Base-by-base conservation (phyloP, 2,888 invertebrate species). In the Troides helena region DNA sequence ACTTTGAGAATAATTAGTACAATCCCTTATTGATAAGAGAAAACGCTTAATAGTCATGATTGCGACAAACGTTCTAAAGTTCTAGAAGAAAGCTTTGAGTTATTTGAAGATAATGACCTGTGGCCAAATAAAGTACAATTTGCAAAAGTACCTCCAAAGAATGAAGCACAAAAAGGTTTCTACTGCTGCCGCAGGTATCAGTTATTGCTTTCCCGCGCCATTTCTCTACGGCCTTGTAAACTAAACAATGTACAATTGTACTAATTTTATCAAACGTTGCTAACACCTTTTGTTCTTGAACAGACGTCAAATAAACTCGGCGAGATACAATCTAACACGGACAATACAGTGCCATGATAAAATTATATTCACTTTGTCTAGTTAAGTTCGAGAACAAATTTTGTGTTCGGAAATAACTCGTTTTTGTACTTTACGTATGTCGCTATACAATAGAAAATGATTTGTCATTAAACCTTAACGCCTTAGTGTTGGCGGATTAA, bases 181-280 rank as follows among this genome's bases (percentile, higher is more conserved):
- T 14, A 14, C 14, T 46, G 46, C 39, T 10, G 39, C 46, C 46
- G 46, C 46, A 46, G 46, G 14, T 46, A 12, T 12, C 46, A 46
- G n/a, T 53, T 53, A 53, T 53, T 53, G 53, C 53, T 53, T 53
- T 53, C 8, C 53, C 6, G n/a, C n/a, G 10, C 18, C 53, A 53
- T 14, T n/a, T 53, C 53, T 53, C 18, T n/a, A 7, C 18, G 53
- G 53, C n/a, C n/a, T 53, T 53, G n/a, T 53, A 53, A 53, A 53
- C 53, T 53, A 53, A 53, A 53, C 53, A 53, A 53, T 25, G 25
- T 58, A 58, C 58, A 58, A 25, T 23, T 23, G 58, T 58, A 58
- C 25, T 25, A 58, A 23, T 30, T 56, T 64, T 50, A 18, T 69
- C 62, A 72, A 70, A 69, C 63, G 56, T 56, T 67, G 62, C 25